phyloP scores from a whole-genome alignment of 2,113 vertebrate species.

The Sorex araneus region DNA sequence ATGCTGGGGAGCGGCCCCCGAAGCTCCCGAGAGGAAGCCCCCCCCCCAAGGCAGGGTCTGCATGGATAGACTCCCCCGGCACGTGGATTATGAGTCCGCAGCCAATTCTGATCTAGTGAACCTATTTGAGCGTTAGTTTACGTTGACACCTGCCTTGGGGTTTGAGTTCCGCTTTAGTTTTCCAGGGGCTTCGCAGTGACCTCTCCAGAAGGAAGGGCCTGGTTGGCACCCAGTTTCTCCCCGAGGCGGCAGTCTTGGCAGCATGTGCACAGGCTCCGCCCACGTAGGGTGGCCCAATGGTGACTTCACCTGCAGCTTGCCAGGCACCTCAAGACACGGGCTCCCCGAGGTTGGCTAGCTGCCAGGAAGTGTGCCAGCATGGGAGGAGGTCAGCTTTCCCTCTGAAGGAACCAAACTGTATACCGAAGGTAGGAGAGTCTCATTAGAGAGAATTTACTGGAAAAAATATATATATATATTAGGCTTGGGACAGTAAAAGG shows the following conservation, averaged over 20 bases:
- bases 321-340: neutral
- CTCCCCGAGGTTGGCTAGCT: neutral
- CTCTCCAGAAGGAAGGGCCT: neutral
- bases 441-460: neutral
- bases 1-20: no score
- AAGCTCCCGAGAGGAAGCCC: no score
- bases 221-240: neutral
- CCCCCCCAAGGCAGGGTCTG: no score
- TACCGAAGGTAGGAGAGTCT: neutral
- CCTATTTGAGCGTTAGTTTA: neutral
- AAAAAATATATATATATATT: no score
- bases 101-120: neutral
- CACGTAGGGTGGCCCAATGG: no score
- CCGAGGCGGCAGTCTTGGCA: neutral
- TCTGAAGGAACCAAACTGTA: neutral
- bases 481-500: no score
- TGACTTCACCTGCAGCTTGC: no score
- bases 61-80: no score
- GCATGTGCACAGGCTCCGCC: neutral
- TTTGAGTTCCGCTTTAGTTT: neutral
- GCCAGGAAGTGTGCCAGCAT: neutral
- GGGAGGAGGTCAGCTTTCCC: neutral
- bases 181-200: slow-evolving; percentile 8
- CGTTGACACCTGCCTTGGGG: no score
- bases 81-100: no score